Conservation (phyloP, 2,113 vertebrate species). For the Mobula hypostoma region DNA sequence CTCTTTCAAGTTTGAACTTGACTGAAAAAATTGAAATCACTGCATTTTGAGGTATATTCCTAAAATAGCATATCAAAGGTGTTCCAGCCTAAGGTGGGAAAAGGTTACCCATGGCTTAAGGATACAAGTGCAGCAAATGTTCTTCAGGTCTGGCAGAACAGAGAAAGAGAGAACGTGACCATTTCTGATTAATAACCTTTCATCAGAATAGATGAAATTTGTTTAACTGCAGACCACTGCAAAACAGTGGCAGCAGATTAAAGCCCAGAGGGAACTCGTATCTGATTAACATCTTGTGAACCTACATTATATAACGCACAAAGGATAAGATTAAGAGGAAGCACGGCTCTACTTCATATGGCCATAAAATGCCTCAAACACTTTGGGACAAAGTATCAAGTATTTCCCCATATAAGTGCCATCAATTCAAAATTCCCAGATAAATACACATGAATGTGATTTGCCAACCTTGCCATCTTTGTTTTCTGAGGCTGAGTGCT, state of each 20-base stretch:
- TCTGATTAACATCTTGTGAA: neutral
- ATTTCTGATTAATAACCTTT: no score
- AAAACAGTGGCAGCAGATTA: neutral
- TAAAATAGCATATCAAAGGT: neutral
- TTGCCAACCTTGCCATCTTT: no score
- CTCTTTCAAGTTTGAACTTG: neutral
- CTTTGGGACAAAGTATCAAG: neutral
- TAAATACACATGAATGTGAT: no score
- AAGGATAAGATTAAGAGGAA: neutral
- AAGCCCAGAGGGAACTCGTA: neutral
- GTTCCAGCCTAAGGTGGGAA: neutral
- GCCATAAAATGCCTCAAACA: neutral
- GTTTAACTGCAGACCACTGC: no score
- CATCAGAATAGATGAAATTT: no score
- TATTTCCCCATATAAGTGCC: no score
- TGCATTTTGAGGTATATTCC: neutral
- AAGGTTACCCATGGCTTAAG: neutral
- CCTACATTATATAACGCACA: neutral
- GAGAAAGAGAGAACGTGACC: no score
- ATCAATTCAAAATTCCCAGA: no score
- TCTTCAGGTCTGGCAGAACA: no score
- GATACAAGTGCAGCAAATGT: no score
- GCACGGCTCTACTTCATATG: neutral
- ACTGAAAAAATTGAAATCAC: neutral
- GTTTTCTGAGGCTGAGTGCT: no score